Evolutionary conservation across 1,140 invertebrate species (phyloP).

Genomic region (Pseudomyrmex dendroicus): DNA sequence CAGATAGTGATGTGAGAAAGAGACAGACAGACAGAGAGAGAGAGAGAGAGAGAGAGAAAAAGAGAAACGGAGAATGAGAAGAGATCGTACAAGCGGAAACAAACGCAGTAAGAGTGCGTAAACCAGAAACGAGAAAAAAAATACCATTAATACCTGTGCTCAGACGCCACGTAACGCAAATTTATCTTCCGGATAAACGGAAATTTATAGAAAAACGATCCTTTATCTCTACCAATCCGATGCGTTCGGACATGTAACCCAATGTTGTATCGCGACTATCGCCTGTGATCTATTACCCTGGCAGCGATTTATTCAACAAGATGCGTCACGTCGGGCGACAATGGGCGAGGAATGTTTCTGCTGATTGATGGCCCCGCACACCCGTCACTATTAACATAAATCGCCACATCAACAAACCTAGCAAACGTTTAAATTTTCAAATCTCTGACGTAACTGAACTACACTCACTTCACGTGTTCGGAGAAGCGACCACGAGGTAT

Average conservation of each 20-base stretch:
- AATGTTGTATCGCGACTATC: background rate
- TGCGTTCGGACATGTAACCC: background rate
- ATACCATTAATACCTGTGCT: slow-evolving; percentile 45
- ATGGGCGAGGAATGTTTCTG: background rate
- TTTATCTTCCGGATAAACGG: slow-evolving; percentile 31
- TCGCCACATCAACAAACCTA: slow-evolving; percentile 44
- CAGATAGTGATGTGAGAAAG: background rate
- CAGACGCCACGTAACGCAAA: slow-evolving; percentile 72
- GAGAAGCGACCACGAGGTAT: background rate
- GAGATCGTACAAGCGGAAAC: background rate
- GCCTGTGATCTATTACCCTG: background rate
- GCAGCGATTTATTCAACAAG: slow-evolving; percentile 16
- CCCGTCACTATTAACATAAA: slow-evolving; percentile 58
- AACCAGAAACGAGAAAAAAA: background rate
- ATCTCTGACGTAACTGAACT: slow-evolving; percentile 59
- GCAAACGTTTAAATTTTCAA: slow-evolving; percentile 71
- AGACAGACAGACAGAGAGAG: background rate
- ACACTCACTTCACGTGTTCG: slow-evolving; percentile 26
- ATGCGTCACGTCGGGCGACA: slow-evolving; percentile 6
- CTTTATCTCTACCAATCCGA: background rate
- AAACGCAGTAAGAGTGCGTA: background rate
- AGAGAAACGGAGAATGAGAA: background rate
- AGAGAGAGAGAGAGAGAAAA: no score
- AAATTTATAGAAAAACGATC: slow-evolving; percentile 24
- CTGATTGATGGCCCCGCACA: slow-evolving; percentile 7